Evolutionary conservation across 1,140 invertebrate genomes (phyloP).

Genomic region (Araneus ventricosus): DNA sequence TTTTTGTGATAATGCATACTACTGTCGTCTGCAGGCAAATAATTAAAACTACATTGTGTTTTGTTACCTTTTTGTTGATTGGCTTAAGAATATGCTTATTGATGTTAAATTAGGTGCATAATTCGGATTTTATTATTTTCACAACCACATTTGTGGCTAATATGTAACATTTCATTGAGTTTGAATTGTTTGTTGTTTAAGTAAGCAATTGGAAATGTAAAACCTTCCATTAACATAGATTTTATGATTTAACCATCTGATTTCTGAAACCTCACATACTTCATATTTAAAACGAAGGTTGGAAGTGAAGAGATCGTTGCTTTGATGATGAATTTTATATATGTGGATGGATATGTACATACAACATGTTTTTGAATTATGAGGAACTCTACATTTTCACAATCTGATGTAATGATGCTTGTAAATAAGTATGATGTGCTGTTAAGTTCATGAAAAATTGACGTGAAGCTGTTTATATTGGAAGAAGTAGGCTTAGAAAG

Average conservation of each 20-base stretch:
- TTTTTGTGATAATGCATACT: background rate
- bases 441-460: constrained; percentile 15
- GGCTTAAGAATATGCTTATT: background rate
- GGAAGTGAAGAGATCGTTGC: background rate
- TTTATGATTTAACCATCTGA: background rate
- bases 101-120: background rate
- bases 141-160: background rate
- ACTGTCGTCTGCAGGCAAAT: constrained; percentile 40
- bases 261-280: background rate
- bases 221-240: background rate
- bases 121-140: background rate
- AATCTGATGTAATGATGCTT: background rate
- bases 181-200: background rate
- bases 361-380: background rate
- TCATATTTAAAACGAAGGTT: background rate
- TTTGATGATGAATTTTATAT: constrained; percentile 42
- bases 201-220: background rate
- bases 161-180: background rate
- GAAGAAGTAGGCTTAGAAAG: background rate
- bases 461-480: background rate
- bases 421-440: constrained; percentile 24
- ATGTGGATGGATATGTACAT: constrained; percentile 28
- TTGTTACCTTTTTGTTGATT: too few relatives aligned
- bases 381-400: background rate
- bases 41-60: too few relatives aligned